A percentile compares a stretch with the other conserved stretches of the same genome.
These are phyloP conservation scores for Coronaproctus castanopsis DNA, from an alignment of 2,888 invertebrate species.

Conservation along the genomic window DNA sequence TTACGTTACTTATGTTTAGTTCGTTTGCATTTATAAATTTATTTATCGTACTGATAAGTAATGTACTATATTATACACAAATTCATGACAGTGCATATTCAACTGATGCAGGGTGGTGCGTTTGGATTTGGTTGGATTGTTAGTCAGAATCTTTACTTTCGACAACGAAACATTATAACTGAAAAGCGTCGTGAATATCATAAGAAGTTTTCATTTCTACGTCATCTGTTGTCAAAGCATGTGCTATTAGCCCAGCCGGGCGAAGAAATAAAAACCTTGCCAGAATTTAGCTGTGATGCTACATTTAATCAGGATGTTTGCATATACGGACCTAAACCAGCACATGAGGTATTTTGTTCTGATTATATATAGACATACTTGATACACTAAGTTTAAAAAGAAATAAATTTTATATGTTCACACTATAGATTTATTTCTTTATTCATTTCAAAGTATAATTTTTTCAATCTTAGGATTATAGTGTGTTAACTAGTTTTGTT, in stretches of 20 bases:
- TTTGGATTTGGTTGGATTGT: constrained; percentile 41
- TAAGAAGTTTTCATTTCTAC: constrained; percentile 4
- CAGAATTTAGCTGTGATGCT: not conserved
- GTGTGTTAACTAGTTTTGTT: not conserved
- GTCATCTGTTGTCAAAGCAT: not conserved
- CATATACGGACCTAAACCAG: not conserved
- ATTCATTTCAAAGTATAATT: not conserved
- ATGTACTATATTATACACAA: not conserved
- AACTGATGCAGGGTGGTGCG: constrained; percentile 39
- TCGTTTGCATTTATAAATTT: not conserved
- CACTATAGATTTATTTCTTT: too few relatives aligned
- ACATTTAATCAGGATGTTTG: not conserved
- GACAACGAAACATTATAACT: constrained; percentile 23
- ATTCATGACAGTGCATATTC: too few relatives aligned
- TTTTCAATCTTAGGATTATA: not conserved
- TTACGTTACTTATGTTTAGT: too few relatives aligned
- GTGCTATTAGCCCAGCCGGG: not conserved
- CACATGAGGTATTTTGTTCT: not conserved
- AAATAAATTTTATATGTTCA: not conserved
- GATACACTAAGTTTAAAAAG: constrained; percentile 5
- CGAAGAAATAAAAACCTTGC: not conserved
- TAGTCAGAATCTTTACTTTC: constrained; percentile 33
- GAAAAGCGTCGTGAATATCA: constrained; percentile 12
- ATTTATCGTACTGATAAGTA: not conserved
- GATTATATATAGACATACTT: constrained; percentile 5